Percentiles rank a stretch among this genome's conserved stretches.
These are phyloP conservation scores for Brachyopa scutellaris DNA, from an alignment of 2,888 invertebrate genomes.

Conservation along the genomic window DNA sequence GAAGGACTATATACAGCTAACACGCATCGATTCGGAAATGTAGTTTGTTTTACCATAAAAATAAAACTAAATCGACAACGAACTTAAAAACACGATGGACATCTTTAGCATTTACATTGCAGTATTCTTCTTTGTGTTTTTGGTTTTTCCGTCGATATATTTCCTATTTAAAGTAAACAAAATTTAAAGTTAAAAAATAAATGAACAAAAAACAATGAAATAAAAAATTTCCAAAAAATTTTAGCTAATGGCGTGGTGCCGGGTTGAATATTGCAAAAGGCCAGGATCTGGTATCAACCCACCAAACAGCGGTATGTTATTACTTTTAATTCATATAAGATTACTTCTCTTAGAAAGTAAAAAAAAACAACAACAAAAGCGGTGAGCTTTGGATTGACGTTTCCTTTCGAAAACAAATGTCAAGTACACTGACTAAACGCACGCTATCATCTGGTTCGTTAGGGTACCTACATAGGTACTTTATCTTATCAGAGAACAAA, in stretches of 20 bases:
- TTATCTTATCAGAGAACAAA: slow-evolving; percentile 43
- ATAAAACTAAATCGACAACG: background rate
- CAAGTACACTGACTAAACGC: too few relatives aligned
- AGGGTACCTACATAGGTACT: too few relatives aligned
- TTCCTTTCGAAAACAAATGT: slow-evolving; percentile 3
- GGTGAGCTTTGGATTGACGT: slow-evolving; percentile 8
- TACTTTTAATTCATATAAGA: slow-evolving; percentile 24
- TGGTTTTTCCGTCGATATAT: slow-evolving; percentile 35
- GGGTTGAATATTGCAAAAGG: slow-evolving; percentile 11
- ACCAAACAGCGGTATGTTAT: slow-evolving; percentile 33
- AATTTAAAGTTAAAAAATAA: background rate
- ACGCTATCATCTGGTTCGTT: background rate
- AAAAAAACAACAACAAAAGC: too few relatives aligned
- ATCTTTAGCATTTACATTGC: slow-evolving; percentile 32
- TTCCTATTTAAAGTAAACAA: slow-evolving; percentile 46
- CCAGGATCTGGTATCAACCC: background rate
- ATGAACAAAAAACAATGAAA: background rate
- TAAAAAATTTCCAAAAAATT: background rate
- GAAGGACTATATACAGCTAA: background rate
- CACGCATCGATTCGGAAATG: slow-evolving; percentile 9
- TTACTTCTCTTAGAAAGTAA: slow-evolving; percentile 10
- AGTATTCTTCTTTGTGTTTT: slow-evolving; percentile 50
- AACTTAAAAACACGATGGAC: slow-evolving; percentile 45
- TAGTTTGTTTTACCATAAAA: background rate
- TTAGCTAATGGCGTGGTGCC: slow-evolving; percentile 32